phyloP scores from a whole-genome alignment of 2,797 vertebrate species.

The Phoeniculus purpureus region DNA sequence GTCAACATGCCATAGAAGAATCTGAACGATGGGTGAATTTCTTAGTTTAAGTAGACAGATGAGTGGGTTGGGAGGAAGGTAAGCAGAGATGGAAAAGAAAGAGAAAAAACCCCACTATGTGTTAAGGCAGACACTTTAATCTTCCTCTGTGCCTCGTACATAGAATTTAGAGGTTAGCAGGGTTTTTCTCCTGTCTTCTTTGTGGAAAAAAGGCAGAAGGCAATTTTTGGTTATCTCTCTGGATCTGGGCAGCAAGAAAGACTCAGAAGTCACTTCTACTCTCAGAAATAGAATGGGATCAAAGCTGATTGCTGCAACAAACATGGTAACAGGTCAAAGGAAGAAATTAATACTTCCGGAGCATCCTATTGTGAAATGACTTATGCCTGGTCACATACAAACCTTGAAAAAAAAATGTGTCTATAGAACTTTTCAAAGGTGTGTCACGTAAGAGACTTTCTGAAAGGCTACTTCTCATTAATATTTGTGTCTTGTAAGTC shows the following conservation, averaged over 20 bases:
- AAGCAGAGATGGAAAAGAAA: not conserved
- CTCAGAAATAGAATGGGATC: not conserved
- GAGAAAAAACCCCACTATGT: not conserved
- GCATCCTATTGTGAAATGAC: not conserved
- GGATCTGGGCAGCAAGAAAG: not conserved
- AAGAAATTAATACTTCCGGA: not conserved
- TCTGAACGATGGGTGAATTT: not conserved
- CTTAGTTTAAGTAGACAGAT: not conserved
- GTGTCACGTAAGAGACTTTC: not conserved
- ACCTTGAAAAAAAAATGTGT: not conserved
- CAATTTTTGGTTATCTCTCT: not conserved
- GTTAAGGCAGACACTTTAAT: not conserved
- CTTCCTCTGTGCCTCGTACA: not conserved
- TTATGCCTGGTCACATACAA: not conserved
- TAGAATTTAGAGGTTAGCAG: not conserved
- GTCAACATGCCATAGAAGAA: not conserved
- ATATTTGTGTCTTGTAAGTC: conserved; percentile 16
- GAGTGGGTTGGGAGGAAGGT: not conserved
- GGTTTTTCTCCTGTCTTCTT: not conserved
- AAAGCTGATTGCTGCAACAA: not conserved
- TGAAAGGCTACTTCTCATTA: conserved; percentile 24
- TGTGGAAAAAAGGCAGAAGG: not conserved
- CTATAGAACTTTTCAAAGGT: conserved; percentile 1
- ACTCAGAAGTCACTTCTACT: not conserved
- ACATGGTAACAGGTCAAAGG: not conserved